Evolutionary conservation across 2,888 invertebrate genomes (phyloP).

Genomic region (Zaprionus lineosus): DNA sequence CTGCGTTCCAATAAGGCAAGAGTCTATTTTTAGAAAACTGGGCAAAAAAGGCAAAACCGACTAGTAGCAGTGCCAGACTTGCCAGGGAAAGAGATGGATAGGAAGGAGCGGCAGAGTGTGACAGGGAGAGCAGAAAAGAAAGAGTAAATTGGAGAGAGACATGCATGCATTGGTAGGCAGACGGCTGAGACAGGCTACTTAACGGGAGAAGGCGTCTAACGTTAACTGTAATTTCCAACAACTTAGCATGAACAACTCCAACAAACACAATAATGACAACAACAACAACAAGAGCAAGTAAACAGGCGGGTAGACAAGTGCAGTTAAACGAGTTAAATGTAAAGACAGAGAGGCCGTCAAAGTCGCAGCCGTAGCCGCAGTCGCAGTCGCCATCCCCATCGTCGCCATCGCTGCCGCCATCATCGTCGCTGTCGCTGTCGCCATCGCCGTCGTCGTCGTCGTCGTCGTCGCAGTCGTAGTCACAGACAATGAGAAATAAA

Average conservation of each 20-base stretch:
- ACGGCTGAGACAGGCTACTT: conserved; percentile 44
- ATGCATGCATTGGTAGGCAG: too few relatives aligned
- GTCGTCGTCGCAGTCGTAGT: neutral
- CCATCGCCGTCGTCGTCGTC: neutral
- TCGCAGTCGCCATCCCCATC: conserved; percentile 1
- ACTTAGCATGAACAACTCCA: conserved; percentile 27
- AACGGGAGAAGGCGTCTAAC: conserved; percentile 62
- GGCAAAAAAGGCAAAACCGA: conserved; percentile 36
- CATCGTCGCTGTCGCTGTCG: neutral
- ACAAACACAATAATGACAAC: conserved; percentile 4
- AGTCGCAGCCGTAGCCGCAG: conserved; percentile 1
- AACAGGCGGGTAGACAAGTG: conserved; percentile 60
- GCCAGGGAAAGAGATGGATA: neutral
- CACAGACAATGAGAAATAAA: conserved; percentile 36
- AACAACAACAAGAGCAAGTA: conserved; percentile 4
- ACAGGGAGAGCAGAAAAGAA: neutral
- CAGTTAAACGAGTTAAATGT: conserved; percentile 65
- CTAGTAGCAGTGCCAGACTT: conserved; percentile 5
- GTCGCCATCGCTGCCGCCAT: too few relatives aligned
- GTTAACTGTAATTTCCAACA: conserved; percentile 68
- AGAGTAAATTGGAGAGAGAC: neutral
- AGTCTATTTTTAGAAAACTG: conserved; percentile 47
- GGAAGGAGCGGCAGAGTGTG: neutral
- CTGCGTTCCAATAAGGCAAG: conserved; percentile 49
- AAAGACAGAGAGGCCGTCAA: conserved; percentile 16